phyloP scores from a whole-genome alignment of 1,140 invertebrate genomes.

The Drosophila kepulauana region DNA sequence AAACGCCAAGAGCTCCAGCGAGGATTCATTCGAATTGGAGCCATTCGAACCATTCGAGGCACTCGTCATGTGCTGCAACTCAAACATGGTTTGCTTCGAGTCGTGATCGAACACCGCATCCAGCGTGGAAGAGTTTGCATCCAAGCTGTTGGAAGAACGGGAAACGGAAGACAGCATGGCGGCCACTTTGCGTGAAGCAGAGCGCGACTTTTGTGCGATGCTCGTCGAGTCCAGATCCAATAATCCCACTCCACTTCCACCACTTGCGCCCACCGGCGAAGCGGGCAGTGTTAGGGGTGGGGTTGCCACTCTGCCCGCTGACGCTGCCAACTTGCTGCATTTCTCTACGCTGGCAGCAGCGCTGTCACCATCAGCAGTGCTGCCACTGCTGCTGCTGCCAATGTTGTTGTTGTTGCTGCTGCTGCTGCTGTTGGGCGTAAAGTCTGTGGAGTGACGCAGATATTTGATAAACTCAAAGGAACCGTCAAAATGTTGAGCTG shows the following conservation, averaged over 20 bases:
- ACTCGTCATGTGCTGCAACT: constrained; percentile 74
- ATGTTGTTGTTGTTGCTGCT: neutral
- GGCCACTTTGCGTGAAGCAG: constrained; percentile 75
- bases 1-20: constrained; percentile 74
- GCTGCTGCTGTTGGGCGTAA: constrained; percentile 48
- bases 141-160: constrained; percentile 73
- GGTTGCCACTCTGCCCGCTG: constrained; percentile 44
- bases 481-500: constrained; percentile 80
- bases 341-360: constrained; percentile 47
- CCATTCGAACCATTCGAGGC: constrained; percentile 61
- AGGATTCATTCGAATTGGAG: constrained; percentile 82
- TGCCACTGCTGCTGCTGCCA: constrained; percentile 15
- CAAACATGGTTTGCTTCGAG: constrained; percentile 81
- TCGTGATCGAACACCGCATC: constrained; percentile 82
- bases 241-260: constrained; percentile 43
- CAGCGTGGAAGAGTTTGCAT: constrained; percentile 62
- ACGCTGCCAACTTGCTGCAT: constrained; percentile 15
- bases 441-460: constrained; percentile 80
- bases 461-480: constrained; percentile 84
- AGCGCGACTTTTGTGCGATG: constrained; percentile 77
- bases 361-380: constrained; percentile 26
- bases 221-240: constrained; percentile 78
- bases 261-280: constrained; percentile 56
- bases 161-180: constrained; percentile 80
- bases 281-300: constrained; percentile 50